Conservation (phyloP, 2,113 vertebrate genomes). For the Ctenodactylus gundi region DNA sequence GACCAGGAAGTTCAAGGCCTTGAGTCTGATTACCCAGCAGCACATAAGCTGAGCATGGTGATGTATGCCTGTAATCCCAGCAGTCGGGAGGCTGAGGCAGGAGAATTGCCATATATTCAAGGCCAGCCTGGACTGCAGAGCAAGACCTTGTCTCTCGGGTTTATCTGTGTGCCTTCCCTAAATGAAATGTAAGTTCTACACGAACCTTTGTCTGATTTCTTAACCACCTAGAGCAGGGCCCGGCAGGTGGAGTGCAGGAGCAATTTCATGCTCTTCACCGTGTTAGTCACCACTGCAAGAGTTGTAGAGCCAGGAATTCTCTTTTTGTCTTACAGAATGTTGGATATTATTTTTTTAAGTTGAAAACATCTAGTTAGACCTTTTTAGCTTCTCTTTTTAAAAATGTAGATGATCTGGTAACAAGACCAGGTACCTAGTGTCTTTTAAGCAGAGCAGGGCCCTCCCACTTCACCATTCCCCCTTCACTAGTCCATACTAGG, state of each 20-base stretch:
- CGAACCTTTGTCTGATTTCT: not conserved
- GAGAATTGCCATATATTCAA: not conserved
- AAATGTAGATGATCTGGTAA: not conserved
- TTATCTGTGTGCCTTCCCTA: not conserved
- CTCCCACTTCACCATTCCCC: not conserved
- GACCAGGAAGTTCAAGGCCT: no score
- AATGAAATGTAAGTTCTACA: not conserved
- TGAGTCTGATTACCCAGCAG: no score
- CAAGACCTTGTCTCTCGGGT: not conserved
- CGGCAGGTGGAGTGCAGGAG: not conserved
- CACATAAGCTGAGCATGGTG: no score
- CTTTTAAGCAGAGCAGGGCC: not conserved
- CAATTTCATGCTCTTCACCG: not conserved
- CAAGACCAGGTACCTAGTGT: not conserved
- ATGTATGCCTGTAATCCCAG: no score
- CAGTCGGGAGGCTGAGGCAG: no score
- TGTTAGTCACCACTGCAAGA: not conserved
- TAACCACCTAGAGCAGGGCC: not conserved
- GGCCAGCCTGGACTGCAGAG: no score
- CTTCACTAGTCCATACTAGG: not conserved
- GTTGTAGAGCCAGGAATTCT: not conserved
- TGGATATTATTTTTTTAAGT: not conserved
- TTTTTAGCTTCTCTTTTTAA: not conserved
- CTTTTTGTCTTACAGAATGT: not conserved
- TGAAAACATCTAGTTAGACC: not conserved